phyloP scores from a whole-genome alignment of 2,797 vertebrate genomes.

The Gouania willdenowi region DNA sequence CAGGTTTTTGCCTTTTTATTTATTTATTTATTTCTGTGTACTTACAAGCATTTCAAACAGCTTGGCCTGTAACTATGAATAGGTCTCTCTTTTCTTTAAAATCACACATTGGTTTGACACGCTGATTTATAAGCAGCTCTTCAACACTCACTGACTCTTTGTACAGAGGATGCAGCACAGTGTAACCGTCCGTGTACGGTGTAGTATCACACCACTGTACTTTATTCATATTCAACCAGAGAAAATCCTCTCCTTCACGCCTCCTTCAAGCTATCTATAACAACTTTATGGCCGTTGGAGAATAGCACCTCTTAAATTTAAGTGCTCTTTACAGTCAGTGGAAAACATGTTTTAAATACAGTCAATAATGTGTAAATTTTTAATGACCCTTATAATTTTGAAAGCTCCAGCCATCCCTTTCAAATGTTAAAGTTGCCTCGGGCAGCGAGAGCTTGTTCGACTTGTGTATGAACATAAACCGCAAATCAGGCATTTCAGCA shows the following conservation, averaged over 20 bases:
- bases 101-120: conserved; percentile 49
- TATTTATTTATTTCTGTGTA: conserved; percentile 49
- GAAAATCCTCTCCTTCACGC: conserved; percentile 43
- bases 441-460: conserved; percentile 62
- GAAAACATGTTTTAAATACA: conserved; percentile 77
- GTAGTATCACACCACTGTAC: conserved; percentile 38
- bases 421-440: conserved; percentile 63
- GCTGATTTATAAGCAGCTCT: conserved; percentile 45
- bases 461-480: conserved; percentile 56
- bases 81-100: conserved; percentile 35
- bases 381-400: conserved; percentile 74
- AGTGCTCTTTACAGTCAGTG: conserved; percentile 74
- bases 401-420: conserved; percentile 62
- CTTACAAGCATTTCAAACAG: conserved; percentile 47
- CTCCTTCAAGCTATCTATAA: conserved; percentile 67
- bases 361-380: conserved; percentile 76
- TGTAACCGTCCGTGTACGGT: conserved; percentile 35
- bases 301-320: conserved; percentile 75
- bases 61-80: conserved; percentile 34
- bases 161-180: conserved; percentile 30
- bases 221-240: conserved; percentile 59
- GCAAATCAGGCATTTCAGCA: conserved; percentile 43
- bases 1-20: conserved; percentile 51
- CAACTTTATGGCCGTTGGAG: conserved; percentile 72
- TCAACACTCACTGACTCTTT: conserved; percentile 29